phyloP scores from a whole-genome alignment of 2,797 vertebrate genomes.

The Sebastes taczanowskii region DNA sequence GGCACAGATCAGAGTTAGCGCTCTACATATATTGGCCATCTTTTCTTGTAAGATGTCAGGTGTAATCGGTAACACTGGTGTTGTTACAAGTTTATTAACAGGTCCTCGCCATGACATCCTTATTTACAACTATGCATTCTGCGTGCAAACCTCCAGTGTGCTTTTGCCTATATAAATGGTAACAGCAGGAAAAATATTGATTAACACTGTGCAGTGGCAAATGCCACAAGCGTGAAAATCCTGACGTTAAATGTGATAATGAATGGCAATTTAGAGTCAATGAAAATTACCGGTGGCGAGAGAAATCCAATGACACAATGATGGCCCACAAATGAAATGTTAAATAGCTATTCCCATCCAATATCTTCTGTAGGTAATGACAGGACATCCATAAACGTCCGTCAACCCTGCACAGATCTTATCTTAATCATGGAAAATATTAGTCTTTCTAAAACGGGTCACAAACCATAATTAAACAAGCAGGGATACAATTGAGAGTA shows the following conservation, averaged over 20 bases:
- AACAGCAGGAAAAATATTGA: conserved; percentile 1
- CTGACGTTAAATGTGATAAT: conserved; percentile 10
- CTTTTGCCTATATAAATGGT: neutral
- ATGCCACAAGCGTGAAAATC: conserved; percentile 15
- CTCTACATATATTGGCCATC: too few species aligned
- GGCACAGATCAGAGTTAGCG: too few species aligned
- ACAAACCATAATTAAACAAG: conserved; percentile 59
- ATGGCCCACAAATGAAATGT: conserved; percentile 13
- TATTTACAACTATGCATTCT: neutral
- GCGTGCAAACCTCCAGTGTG: neutral
- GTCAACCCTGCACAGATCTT: conserved; percentile 44
- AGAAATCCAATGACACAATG: conserved; percentile 25
- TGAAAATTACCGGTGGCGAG: neutral
- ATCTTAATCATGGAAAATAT: conserved; percentile 63
- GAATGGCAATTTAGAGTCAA: conserved; percentile 8
- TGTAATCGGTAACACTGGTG: too few species aligned
- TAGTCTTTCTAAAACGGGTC: conserved; percentile 46
- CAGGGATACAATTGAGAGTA: conserved; percentile 19
- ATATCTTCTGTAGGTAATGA: conserved; percentile 42
- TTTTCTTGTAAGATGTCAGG: too few species aligned
- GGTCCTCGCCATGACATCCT: too few species aligned
- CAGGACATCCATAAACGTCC: conserved; percentile 45
- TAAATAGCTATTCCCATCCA: conserved; percentile 19
- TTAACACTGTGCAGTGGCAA: neutral
- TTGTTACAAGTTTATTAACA: too few species aligned